Evolutionary conservation across 2,888 invertebrate species (phyloP), one percentile per base, ranked within the genome.

Genomic region (Sclerodermus sp.): DNA sequence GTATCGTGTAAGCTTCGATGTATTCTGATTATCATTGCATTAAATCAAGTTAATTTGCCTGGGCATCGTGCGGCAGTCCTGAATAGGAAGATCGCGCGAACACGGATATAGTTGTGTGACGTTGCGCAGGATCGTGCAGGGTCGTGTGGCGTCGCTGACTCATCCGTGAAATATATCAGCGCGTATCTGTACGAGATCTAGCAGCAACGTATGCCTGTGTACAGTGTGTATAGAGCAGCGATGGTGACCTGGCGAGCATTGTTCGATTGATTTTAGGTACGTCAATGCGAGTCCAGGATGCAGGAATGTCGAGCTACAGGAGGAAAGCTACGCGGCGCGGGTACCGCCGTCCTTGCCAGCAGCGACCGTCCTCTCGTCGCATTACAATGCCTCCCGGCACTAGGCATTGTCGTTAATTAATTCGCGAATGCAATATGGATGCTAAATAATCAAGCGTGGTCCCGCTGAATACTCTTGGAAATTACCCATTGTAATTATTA

Each of bases 361-460:
- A n/a, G n/a, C 23, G 8, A 8, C 23, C 23, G 3, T 5, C 4
- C 23, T 23, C 23, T 23, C 23, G 23, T 8, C 55, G 53, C 52
- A 60, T 57, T 58, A 70, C 67, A 70, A 70, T 70, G 55, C 60
- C 42, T 51, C 49, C 47, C 60, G 60, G 58, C 61, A 53, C 51
- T 56, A 55, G 60, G 65, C 63, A 68, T 69, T 69, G 71, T 70
- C 69, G 67, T 70, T 74, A 71, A 74, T 74, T 74, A 71, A 75
- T 74, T 71, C 67, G 64, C 65, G 60, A 71, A 68, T 70, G 69
- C 67, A 72, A 72, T 72, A 75, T 74, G 74, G 70, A 74, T 74
- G 70, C 60, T 72, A 71, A 74, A 74, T 74, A 74, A 74, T 75
- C 74, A 74, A 60, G 65, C 65, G 62, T 12, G 23, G 57, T n/a